phyloP scores from a whole-genome alignment of 2,797 vertebrate genomes.

The Sebastolobus alascanus region DNA sequence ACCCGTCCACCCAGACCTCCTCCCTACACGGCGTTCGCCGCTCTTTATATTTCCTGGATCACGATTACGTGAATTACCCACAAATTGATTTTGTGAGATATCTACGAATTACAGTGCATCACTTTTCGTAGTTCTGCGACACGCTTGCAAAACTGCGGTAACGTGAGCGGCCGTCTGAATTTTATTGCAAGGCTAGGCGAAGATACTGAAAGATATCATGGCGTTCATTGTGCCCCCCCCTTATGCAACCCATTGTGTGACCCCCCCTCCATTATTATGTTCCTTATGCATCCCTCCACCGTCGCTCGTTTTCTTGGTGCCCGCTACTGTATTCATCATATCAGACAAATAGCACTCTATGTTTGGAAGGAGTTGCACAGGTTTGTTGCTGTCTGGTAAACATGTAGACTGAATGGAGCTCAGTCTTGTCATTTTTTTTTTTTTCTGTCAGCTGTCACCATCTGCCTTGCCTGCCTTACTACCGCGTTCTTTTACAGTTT shows the following conservation, averaged over 20 bases:
- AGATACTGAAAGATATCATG: too few relatives aligned
- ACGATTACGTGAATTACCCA: too few relatives aligned
- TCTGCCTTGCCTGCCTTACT: background rate
- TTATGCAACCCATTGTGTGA: too few relatives aligned
- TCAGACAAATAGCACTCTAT: background rate
- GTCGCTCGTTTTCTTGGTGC: background rate
- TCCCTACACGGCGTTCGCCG: too few relatives aligned
- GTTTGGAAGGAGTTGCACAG: conserved; percentile 7
- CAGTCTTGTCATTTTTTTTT: background rate
- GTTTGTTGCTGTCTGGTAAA: conserved; percentile 9
- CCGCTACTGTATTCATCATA: background rate
- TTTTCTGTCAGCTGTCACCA: conserved; percentile 18
- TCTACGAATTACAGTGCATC: too few relatives aligned
- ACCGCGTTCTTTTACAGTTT: background rate
- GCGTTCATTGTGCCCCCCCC: background rate
- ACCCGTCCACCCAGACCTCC: too few relatives aligned
- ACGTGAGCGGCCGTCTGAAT: too few relatives aligned
- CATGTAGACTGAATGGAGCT: background rate
- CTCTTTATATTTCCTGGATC: too few relatives aligned
- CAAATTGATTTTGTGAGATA: too few relatives aligned
- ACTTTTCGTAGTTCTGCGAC: too few relatives aligned
- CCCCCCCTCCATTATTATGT: background rate
- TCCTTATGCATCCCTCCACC: background rate
- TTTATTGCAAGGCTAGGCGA: too few relatives aligned
- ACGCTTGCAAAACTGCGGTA: too few relatives aligned